These are phyloP conservation scores for Vireo griseus DNA, from an alignment of 2,797 vertebrate species.

Conservation along the genomic window DNA sequence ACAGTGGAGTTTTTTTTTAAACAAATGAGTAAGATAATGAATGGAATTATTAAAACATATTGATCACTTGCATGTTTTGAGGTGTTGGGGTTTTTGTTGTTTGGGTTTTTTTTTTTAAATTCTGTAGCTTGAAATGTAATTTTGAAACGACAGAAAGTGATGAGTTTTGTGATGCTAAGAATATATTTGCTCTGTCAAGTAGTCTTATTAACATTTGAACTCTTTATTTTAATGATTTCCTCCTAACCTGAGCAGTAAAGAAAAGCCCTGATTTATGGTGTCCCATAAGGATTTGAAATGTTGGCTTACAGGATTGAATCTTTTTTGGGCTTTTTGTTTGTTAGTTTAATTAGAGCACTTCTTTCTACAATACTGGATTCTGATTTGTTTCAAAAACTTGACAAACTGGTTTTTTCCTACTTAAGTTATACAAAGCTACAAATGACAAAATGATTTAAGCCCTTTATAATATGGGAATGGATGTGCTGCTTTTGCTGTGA, in stretches of 20 bases:
- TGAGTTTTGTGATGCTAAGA: not conserved
- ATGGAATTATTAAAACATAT: not conserved
- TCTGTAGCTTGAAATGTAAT: not conserved
- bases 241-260: not conserved
- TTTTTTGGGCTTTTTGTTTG: rapidly evolving
- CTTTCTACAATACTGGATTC: not conserved
- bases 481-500: not conserved
- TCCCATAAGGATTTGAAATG: not conserved
- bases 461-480: not conserved
- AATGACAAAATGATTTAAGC: not conserved
- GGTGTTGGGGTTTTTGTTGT: not conserved
- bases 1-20: too few species aligned
- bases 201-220: not conserved
- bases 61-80: not conserved
- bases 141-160: not conserved
- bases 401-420: not conserved
- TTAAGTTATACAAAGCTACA: not conserved
- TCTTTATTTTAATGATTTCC: not conserved
- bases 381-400: not conserved
- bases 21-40: not conserved
- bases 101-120: not conserved
- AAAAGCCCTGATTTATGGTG: not conserved
- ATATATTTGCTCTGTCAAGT: not conserved
- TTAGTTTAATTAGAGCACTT: not conserved
- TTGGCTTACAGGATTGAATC: not conserved